Conservation (phyloP, 2,113 vertebrate genomes). For the Dunckerocampus dactyliophorus region DNA sequence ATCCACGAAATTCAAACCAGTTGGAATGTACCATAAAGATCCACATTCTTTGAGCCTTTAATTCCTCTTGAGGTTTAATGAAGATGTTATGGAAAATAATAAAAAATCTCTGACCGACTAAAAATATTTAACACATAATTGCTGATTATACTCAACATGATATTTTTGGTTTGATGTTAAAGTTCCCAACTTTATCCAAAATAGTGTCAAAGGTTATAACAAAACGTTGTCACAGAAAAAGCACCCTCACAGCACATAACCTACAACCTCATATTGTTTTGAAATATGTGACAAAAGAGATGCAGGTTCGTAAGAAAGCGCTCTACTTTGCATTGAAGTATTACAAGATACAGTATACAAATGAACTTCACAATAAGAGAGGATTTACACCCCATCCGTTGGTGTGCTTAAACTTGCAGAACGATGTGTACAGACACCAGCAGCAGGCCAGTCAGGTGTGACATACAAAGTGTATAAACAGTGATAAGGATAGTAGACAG, state of each 20-base stretch:
- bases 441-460: slow-evolving; percentile 44
- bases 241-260: slow-evolving; percentile 19
- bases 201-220: slow-evolving; percentile 4
- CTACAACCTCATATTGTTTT: slow-evolving; percentile 20
- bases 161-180: slow-evolving; percentile 7
- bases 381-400: slow-evolving; percentile 32
- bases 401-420: slow-evolving; percentile 48
- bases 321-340: slow-evolving; percentile 52
- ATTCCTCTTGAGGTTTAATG: slow-evolving; percentile 19
- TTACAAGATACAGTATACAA: slow-evolving; percentile 64
- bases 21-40: slow-evolving; percentile 5
- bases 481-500: slow-evolving; percentile 18
- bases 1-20: neutral
- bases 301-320: slow-evolving; percentile 49
- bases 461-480: slow-evolving; percentile 37
- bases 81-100: slow-evolving; percentile 13
- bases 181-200: slow-evolving; percentile 11
- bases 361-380: slow-evolving; percentile 49
- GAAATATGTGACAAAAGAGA: slow-evolving; percentile 23
- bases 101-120: slow-evolving; percentile 17
- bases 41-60: slow-evolving; percentile 4
- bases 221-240: slow-evolving; percentile 36
- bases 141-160: neutral
- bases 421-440: slow-evolving; percentile 46
- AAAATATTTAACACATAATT: slow-evolving; percentile 13